Evolutionary conservation across 2,113 vertebrate genomes (phyloP).

Genomic region (Ceyx margarethae): DNA sequence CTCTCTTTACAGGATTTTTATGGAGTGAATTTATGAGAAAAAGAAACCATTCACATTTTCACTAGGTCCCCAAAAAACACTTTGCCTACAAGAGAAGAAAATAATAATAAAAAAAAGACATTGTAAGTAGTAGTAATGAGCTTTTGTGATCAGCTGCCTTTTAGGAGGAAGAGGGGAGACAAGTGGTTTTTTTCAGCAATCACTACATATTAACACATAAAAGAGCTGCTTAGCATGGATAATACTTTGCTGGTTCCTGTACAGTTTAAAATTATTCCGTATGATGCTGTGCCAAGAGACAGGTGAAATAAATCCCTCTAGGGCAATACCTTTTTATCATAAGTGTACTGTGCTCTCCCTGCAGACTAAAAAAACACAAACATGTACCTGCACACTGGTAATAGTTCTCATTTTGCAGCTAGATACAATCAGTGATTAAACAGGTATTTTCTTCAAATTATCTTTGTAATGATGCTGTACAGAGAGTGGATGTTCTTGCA

Average conservation of each 20-base stretch:
- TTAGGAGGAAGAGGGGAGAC: neutral
- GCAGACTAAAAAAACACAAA: neutral
- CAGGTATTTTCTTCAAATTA: neutral
- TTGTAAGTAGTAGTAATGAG: neutral
- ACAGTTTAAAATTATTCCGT: neutral
- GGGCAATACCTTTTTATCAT: neutral
- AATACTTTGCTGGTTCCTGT: neutral
- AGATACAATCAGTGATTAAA: neutral
- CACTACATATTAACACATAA: neutral
- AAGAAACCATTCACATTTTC: neutral
- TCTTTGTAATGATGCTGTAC: neutral
- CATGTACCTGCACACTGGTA: neutral
- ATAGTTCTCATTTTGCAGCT: neutral
- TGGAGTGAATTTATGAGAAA: neutral
- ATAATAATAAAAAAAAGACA: neutral
- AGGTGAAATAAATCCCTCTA: neutral
- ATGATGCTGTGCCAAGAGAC: neutral
- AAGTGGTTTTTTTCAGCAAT: neutral
- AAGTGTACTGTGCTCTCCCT: neutral
- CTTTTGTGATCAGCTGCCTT: neutral
- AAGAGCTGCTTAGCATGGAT: neutral
- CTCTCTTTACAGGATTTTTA: neutral
- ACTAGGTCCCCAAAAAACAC: neutral
- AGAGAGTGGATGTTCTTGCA: neutral
- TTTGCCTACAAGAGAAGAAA: fast-evolving